These are phyloP conservation scores for Sphinx pinastri DNA, from an alignment of 2,888 invertebrate genomes.

Conservation along the genomic window DNA sequence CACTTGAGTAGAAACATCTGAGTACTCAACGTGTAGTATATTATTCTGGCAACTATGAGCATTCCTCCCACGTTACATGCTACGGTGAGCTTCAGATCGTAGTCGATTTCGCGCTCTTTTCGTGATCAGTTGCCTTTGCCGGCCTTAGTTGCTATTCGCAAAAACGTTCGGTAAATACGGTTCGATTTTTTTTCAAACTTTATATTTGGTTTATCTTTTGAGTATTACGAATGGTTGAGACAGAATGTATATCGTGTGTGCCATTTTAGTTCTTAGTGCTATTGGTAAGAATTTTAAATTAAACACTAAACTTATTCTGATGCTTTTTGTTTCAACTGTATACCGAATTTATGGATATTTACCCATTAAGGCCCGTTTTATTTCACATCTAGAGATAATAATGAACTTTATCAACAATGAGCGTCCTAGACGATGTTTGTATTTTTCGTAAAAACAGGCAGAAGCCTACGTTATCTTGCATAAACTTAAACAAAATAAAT, in stretches of 20 bases:
- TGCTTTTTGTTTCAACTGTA: background rate
- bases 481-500: no score
- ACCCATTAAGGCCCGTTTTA: no score
- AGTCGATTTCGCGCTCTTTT: slow-evolving; percentile 72
- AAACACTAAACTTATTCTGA: slow-evolving; percentile 31
- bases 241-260: slow-evolving; percentile 57
- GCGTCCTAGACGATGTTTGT: no score
- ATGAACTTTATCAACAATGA: no score
- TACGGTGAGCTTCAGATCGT: slow-evolving; percentile 50
- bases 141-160: slow-evolving; percentile 24
- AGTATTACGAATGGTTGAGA: slow-evolving; percentile 41
- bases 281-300: slow-evolving; percentile 53
- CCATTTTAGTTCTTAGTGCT: slow-evolving; percentile 50
- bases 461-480: no score
- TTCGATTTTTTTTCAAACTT: slow-evolving; percentile 1
- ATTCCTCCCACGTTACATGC: slow-evolving; percentile 54
- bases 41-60: slow-evolving; percentile 53
- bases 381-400: no score
- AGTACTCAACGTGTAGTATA: slow-evolving; percentile 10
- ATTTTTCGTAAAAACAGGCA: no score
- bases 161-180: slow-evolving; percentile 1
- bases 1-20: slow-evolving; percentile 15
- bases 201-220: background rate
- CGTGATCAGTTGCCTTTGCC: slow-evolving; percentile 58
- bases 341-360: background rate